A percentile compares a stretch with the other conserved stretches of the same genome.
Conservation (phyloP, 2,888 invertebrate genomes). For the Erebia palarica region DNA sequence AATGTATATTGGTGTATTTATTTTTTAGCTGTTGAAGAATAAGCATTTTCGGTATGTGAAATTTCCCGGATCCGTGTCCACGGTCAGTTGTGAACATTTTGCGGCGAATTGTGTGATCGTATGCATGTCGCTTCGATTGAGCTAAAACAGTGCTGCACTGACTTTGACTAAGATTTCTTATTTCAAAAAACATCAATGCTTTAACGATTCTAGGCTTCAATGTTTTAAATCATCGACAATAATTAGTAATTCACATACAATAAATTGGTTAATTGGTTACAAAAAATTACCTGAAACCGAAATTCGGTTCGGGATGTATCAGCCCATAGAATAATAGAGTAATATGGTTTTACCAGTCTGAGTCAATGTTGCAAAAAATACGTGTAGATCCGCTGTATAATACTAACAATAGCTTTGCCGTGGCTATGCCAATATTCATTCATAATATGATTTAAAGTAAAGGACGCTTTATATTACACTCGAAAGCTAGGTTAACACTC, state of each 20-base stretch:
- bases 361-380: conserved; percentile 26
- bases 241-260: too few species aligned
- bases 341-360: not conserved
- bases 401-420: conserved; percentile 18
- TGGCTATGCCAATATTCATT: conserved; percentile 70
- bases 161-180: conserved; percentile 24
- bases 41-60: conserved; percentile 83
- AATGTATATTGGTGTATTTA: conserved; percentile 81
- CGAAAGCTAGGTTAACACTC: not conserved
- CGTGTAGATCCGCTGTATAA: not conserved
- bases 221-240: too few species aligned
- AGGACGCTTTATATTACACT: conserved; percentile 27
- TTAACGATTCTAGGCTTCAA: too few species aligned
- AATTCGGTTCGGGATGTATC: too few species aligned
- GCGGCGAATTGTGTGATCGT: conserved; percentile 67
- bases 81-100: conserved; percentile 77
- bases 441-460: conserved; percentile 43
- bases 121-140: conserved; percentile 68
- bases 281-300: too few species aligned
- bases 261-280: too few species aligned
- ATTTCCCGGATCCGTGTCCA: conserved; percentile 79
- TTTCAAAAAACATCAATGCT: too few species aligned
- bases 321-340: too few species aligned
- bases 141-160: conserved; percentile 36
- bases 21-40: conserved; percentile 82